Conservation (phyloP, 2,888 invertebrate species). For the Conchocele bisecta region DNA sequence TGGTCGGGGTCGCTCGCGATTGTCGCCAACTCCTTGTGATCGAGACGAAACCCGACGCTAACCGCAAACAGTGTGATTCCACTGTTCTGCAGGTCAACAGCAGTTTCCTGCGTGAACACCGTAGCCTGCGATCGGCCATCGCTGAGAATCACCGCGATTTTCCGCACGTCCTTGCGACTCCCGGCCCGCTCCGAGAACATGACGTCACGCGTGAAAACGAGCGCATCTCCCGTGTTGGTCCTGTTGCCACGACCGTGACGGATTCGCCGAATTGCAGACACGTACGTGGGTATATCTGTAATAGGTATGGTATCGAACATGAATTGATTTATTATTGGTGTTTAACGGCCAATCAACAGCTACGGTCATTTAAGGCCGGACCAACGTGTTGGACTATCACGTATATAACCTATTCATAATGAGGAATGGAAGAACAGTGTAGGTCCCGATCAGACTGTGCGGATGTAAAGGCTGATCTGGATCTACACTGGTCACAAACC, state of each 20-base stretch:
- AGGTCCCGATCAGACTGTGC: no score
- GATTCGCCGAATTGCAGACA: slow-evolving; percentile 53
- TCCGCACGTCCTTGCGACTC: slow-evolving; percentile 60
- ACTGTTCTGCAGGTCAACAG: slow-evolving; percentile 54
- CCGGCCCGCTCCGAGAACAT: slow-evolving; percentile 61
- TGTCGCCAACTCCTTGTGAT: slow-evolving; percentile 63
- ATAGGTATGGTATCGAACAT: no score
- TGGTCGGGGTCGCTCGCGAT: slow-evolving; percentile 68
- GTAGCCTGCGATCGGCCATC: slow-evolving; percentile 75
- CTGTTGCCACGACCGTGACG: slow-evolving; percentile 56
- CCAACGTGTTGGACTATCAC: no score
- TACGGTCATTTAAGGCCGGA: no score
- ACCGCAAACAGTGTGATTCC: slow-evolving; percentile 72
- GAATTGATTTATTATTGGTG: no score
- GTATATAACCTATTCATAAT: no score
- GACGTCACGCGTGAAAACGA: slow-evolving; percentile 60
- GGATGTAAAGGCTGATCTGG: no score
- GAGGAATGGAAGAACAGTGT: no score
- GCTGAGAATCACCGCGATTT: slow-evolving; percentile 76
- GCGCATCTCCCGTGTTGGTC: slow-evolving; percentile 72
- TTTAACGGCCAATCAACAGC: no score
- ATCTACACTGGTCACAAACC: no score
- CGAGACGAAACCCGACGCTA: slow-evolving; percentile 67
- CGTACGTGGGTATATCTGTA: no score
- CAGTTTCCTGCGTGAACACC: slow-evolving; percentile 63